Evolutionary conservation across 1,140 invertebrate species (phyloP).

Genomic region (Artemia franciscana): DNA sequence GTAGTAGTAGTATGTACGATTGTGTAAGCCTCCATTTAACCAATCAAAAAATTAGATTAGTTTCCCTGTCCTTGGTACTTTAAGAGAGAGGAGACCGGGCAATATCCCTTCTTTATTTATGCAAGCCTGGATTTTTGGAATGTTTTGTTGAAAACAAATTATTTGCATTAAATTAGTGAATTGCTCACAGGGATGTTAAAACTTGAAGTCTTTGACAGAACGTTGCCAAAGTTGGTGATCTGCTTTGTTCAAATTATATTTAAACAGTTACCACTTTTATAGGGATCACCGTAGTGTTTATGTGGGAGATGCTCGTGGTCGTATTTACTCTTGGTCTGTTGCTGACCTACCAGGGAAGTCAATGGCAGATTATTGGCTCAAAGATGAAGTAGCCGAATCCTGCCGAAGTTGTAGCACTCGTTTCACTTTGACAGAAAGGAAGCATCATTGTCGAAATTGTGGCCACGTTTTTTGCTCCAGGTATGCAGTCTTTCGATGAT

Average conservation of each 20-base stretch:
- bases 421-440: slow-evolving; percentile 82
- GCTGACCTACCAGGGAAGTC: slow-evolving; percentile 61
- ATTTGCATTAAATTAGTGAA: too few relatives aligned
- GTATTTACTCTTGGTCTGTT: slow-evolving; percentile 90
- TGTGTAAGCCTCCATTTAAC: too few relatives aligned
- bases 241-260: too few relatives aligned
- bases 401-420: slow-evolving; percentile 64
- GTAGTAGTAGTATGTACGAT: too few relatives aligned
- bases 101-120: not conserved
- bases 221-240: too few relatives aligned
- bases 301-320: slow-evolving; percentile 80
- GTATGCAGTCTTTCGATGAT: slow-evolving; percentile 45
- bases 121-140: not conserved
- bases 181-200: too few relatives aligned
- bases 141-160: not conserved
- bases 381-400: slow-evolving; percentile 68
- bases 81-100: not conserved
- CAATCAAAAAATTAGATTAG: too few relatives aligned
- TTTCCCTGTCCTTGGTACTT: too few relatives aligned
- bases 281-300: slow-evolving; percentile 71
- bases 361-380: slow-evolving; percentile 82
- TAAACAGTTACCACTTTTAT: too few relatives aligned
- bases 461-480: slow-evolving; percentile 89
- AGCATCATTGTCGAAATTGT: slow-evolving; percentile 92
- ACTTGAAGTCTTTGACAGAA: too few relatives aligned